Evolutionary conservation across 2,888 invertebrate species (phyloP).

Genomic region (Tridacna gigas): DNA sequence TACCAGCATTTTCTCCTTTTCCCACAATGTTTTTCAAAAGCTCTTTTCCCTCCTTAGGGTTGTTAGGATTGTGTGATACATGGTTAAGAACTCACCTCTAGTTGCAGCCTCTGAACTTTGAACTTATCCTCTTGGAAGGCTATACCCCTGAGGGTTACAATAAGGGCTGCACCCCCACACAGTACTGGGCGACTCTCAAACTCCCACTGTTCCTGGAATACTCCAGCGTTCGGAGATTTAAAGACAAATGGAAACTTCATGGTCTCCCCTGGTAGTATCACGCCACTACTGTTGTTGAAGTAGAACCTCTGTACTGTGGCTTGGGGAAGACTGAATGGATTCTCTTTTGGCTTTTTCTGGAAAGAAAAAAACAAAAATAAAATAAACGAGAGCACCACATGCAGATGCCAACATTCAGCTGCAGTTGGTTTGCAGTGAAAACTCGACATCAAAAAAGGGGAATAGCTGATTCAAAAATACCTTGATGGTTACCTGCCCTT

Average conservation of each 20-base stretch:
- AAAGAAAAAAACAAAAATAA: too few relatives aligned
- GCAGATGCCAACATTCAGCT: too few relatives aligned
- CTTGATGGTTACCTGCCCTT: too few relatives aligned
- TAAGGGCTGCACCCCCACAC: conserved; percentile 82
- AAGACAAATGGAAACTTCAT: conserved; percentile 84
- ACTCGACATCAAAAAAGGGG: too few relatives aligned
- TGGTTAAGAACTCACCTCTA: conserved; percentile 78
- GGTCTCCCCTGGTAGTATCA: conserved; percentile 84
- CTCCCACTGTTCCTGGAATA: conserved; percentile 84
- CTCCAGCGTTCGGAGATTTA: conserved; percentile 84
- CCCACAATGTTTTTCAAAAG: too few relatives aligned
- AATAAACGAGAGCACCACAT: too few relatives aligned
- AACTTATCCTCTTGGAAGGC: conserved; percentile 83
- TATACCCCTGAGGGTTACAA: conserved; percentile 83
- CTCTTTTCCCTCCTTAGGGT: background rate
- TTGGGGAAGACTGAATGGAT: conserved; percentile 83
- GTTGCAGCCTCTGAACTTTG: conserved; percentile 76
- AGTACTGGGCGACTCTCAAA: conserved; percentile 83
- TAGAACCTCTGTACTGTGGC: conserved; percentile 83
- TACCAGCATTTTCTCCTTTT: too few relatives aligned
- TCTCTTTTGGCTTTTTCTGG: conserved; percentile 82
- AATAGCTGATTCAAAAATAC: too few relatives aligned
- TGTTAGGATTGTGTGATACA: background rate
- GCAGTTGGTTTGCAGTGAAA: too few relatives aligned
- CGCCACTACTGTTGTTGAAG: conserved; percentile 84